phyloP scores from a whole-genome alignment of 1,140 invertebrate genomes.

The Psilanteris sp. region DNA sequence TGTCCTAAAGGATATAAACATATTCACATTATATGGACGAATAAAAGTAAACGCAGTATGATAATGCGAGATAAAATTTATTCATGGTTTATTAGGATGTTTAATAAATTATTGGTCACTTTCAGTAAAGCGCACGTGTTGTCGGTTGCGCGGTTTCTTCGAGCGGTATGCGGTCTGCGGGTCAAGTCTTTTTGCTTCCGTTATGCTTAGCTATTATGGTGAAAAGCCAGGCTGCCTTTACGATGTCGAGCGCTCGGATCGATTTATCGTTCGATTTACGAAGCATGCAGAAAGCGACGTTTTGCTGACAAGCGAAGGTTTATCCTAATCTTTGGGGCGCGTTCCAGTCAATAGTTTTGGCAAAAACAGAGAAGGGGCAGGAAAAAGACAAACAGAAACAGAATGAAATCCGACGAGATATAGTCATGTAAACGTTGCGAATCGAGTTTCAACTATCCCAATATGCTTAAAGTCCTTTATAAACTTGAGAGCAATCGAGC shows the following conservation, averaged over 20 bases:
- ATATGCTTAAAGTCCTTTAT: conserved; percentile 58
- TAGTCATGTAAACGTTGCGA: conserved; percentile 47
- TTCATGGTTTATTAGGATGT: conserved; percentile 29
- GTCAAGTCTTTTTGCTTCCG: conserved; percentile 33
- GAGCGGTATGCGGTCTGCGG: conserved; percentile 31
- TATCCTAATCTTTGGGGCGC: conserved; percentile 72
- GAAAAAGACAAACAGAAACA: conserved; percentile 44
- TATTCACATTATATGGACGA: no score
- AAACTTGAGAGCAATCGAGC: conserved; percentile 48
- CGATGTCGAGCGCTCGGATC: conserved; percentile 57
- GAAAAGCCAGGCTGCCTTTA: conserved; percentile 53
- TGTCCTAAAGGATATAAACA: no score
- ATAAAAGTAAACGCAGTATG: no score
- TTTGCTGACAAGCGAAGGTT: conserved; percentile 52
- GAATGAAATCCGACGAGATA: conserved; percentile 43
- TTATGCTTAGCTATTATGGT: conserved; percentile 13
- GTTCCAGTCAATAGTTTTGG: conserved; percentile 46
- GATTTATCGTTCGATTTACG: conserved; percentile 73
- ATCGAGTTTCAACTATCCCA: conserved; percentile 55
- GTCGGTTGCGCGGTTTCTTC: conserved; percentile 34
- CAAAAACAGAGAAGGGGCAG: conserved; percentile 56
- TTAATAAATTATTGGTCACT: conserved; percentile 55
- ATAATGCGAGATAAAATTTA: conserved; percentile 25
- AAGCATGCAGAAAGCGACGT: conserved; percentile 59
- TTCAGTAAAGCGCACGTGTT: conserved; percentile 25